A percentile compares a stretch with the other conserved stretches of the same genome.
These are phyloP conservation scores for Indicator maculatus DNA, from an alignment of 2,113 vertebrate species.

Conservation along the genomic window DNA sequence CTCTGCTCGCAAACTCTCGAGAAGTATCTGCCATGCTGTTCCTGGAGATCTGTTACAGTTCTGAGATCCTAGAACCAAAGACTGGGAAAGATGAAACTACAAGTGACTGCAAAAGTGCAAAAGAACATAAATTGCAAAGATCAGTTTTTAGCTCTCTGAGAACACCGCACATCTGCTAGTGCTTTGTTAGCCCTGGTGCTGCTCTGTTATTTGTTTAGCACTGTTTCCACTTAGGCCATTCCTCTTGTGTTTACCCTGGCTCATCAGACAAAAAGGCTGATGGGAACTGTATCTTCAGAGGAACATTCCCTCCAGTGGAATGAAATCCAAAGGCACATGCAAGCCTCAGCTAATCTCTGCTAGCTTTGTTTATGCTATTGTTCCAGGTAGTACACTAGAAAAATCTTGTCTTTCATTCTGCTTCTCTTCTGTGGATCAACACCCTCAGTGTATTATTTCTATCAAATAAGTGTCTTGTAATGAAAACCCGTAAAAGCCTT, in stretches of 20 bases:
- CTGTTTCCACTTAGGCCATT: not conserved
- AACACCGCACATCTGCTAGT: not conserved
- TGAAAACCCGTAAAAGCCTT: not conserved
- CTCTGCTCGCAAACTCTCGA: not conserved
- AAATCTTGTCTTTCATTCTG: not conserved
- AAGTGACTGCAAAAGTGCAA: not conserved
- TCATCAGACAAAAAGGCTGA: not conserved
- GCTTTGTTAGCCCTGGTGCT: not conserved
- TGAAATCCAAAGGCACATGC: not conserved
- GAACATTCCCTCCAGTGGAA: not conserved
- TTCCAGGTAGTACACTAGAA: not conserved
- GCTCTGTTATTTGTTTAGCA: not conserved
- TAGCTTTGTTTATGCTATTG: not conserved
- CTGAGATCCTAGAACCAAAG: not conserved
- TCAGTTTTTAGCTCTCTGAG: not conserved
- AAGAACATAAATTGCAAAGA: not conserved
- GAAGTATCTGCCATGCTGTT: fast-evolving
- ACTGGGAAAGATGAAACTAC: not conserved
- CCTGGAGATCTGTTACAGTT: not conserved
- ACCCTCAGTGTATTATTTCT: not conserved
- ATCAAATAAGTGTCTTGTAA: not conserved
- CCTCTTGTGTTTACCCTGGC: not conserved
- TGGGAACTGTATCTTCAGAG: not conserved
- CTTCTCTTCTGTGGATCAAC: not conserved
- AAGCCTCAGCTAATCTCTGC: not conserved